These are phyloP conservation scores for Echinarachnius parma DNA, from an alignment of 53 echinoderm and acorn worm genomes.

Conservation along the genomic window DNA sequence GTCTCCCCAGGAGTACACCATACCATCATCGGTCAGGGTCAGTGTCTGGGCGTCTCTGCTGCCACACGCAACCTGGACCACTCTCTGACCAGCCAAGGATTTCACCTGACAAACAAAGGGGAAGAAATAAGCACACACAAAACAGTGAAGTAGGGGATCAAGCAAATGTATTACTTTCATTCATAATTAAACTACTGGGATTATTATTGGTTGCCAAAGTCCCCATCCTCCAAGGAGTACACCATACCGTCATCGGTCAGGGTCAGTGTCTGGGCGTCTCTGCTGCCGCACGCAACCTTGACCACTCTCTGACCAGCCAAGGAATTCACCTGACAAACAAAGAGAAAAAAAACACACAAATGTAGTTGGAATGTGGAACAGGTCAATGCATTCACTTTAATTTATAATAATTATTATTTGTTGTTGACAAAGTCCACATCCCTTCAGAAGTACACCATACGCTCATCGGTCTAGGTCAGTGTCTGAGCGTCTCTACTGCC, in stretches of 20 bases:
- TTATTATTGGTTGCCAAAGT: constrained; percentile 99
- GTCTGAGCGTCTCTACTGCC: too few relatives aligned
- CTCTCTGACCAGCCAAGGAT: constrained; percentile 70
- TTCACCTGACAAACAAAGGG: constrained; percentile 59
- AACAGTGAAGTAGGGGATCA: too few relatives aligned
- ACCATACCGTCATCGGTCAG: constrained; percentile 90
- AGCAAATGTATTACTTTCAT: too few relatives aligned
- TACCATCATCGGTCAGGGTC: constrained; percentile 82
- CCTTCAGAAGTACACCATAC: too few relatives aligned
- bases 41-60: constrained; percentile 96
- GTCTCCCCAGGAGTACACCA: constrained; percentile 96
- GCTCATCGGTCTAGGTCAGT: too few relatives aligned
- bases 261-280: constrained; percentile 90
- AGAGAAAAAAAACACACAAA: too few relatives aligned
- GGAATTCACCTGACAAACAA: constrained; percentile 91
- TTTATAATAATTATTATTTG: too few relatives aligned
- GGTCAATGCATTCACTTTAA: too few relatives aligned
- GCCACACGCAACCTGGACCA: constrained; percentile 83
- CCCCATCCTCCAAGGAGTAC: constrained; percentile 95
- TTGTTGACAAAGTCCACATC: too few relatives aligned
- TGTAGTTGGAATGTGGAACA: too few relatives aligned
- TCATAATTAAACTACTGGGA: too few relatives aligned
- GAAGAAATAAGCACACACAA: neutral
- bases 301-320: constrained; percentile 71
- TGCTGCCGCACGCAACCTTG: constrained; percentile 87